phyloP scores from a whole-genome alignment of 2,113 vertebrate genomes.

The Myotis lucifugus region DNA sequence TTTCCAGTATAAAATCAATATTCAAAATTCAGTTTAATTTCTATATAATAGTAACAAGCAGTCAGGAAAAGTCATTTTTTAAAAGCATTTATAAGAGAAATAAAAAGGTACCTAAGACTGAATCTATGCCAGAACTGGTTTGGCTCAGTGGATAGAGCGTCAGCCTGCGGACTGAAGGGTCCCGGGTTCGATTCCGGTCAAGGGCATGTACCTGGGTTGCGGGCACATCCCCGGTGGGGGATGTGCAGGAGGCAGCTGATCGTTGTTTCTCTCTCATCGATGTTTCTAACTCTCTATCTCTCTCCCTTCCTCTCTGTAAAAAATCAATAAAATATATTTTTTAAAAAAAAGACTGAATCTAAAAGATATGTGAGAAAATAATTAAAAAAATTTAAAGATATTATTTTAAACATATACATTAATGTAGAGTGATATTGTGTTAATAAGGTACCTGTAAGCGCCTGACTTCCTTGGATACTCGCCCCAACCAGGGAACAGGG shows the following conservation, averaged over 20 bases:
- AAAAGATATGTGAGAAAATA: neutral
- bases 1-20: neutral
- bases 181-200: no score
- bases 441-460: neutral
- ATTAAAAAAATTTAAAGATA: neutral
- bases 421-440: neutral
- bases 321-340: no score
- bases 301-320: no score
- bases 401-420: constrained; percentile 6
- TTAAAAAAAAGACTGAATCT: neutral
- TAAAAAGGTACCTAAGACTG: neutral
- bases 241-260: no score
- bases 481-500: neutral
- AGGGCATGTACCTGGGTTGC: no score
- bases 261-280: no score
- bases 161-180: no score
- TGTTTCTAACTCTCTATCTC: no score
- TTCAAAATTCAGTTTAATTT: neutral
- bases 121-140: no score
- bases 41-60: neutral
- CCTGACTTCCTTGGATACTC: neutral
- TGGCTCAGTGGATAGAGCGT: no score
- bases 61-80: neutral
- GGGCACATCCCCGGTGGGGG: no score
- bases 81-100: constrained; percentile 21